Base-by-base conservation (phyloP, 2,113 vertebrate species). In the Alouatta palliata region DNA sequence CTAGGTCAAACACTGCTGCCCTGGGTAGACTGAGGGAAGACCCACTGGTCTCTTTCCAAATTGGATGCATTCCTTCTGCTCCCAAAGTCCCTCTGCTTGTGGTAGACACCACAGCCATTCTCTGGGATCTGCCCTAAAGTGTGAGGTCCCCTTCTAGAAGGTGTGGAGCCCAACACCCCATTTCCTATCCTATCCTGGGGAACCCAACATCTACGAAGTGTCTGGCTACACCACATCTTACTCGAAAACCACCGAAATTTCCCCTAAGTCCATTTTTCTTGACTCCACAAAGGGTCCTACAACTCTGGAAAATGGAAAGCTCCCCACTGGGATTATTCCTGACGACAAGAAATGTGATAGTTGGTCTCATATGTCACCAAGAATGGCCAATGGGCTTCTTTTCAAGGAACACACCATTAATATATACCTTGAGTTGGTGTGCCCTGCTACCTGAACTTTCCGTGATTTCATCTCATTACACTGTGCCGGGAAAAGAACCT, bases 51-150 rank as follows among this genome's bases (percentile, higher is more conserved):
- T 80, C 56, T 83, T 61, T 32, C 56, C 25, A 37, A 82, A 4
- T 20, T 3, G 0, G 1, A 27, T 14, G 25, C 19, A 49, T 32
- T 3, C 0, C 25, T n/a, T 35, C 16, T 16, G 14, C 2, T 58
- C 40, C 40, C 43, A 35, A 40, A 37, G 61, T 9, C 43, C 20
- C 8, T 30, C 20, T 16, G 2, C 14, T 61, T 19, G n/a, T 2
- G 21, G 47, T 27, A 32, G 43, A 40, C 0, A 30, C 35, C 19
- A 35, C 45, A n/a, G 45, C n/a, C 1, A 7, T 66, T 23, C 12
- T 84, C 40, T 40, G 13, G 19, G 54, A n/a, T n/a, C 5, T 75
- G 27, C 9, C 11, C 52, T 6, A 40, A 21, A 40, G 5, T 2
- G 13, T 32, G 14, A 64, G 43, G 35, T n/a, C 13, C 20, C 25